Evolutionary conservation across 2,797 vertebrate species (phyloP), one percentile per base, ranked within the genome.

Genomic region (Momotus momota): DNA sequence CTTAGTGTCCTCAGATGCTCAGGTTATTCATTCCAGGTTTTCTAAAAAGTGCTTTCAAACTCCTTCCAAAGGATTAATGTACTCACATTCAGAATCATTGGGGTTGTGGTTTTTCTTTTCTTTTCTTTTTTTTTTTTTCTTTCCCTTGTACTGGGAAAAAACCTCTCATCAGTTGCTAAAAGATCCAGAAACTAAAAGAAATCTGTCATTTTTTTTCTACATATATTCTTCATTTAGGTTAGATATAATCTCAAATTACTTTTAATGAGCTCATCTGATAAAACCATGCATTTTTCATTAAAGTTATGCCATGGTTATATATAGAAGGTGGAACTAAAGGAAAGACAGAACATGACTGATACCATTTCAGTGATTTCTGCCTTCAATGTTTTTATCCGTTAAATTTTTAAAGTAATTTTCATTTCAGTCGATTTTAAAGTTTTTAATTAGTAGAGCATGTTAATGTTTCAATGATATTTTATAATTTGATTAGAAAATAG

Each of bases 231-330:
- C 8, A 14, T 49, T 93, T 92, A 80, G 40, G 90, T 92, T 96
- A 94, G 83, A 93, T 84, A 92, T 96, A 93, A 88, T 95, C 69
- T 96, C 78, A 88, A 86, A 94, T 96, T 89, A 89, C 23, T 86
- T 93, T 91, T 94, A 95, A 91, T 2, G 51, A 94, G 60, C 35
- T 94, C 3, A 7, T 65, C 71, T 89, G 81, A 96, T 94, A 93
- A 84, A 90, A 33, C 19, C 46, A 93, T 91, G 77, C 20, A 77
- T 87, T 84, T 90, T 85, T 91, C 45, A 72, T 84, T 74, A 61
- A 72, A 95, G 92, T 86, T 77, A 70, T 60, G 62, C 43, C n/a
- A 49, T 75, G 70, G 46, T 93, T 85, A 75, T 80, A 33, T 73
- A 67, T 38, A 82, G 79, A 95, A 94, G 77, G 33, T 60, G 33